Evolutionary conservation across 2,797 vertebrate species (phyloP), one percentile per base, ranked within the genome.

Genomic region (Dipus sagitta): DNA sequence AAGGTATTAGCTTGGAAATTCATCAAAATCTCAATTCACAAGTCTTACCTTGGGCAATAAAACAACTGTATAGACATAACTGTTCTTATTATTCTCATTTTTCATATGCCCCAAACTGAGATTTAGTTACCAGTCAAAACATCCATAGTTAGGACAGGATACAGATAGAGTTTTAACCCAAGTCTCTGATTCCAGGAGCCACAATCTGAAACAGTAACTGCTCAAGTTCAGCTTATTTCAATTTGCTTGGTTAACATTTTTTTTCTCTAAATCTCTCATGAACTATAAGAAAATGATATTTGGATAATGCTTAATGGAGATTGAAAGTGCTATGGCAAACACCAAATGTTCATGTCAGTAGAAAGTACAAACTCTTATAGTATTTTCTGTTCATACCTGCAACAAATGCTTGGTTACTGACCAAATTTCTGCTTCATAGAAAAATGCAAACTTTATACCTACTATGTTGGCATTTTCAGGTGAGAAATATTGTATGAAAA

Each of bases 361-460:
- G 26, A 6, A 86, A 38, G 68, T 78, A 76, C 82, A 76, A 94
- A 68, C 32, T 72, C 67, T 79, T 95, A 86, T 85, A 89, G 3
- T 77, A 76, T 65, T 84, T 4, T 88, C 58, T 93, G 30, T 84
- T 86, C 42, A 86, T 42, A 65, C 3, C 9, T 78, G 14, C 34
- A 78, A 52, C 47, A 81, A 64, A 67, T 76, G 24, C 34, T 89
- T 95, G 6, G 79, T 90, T 96, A 34, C 81, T 87, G 88, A 90
- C 58, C 20, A 24, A 32, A 32, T 90, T 83, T 92, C 42, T 85
- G 10, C 26, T 8, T 76, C 32, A 71, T 81, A 8, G 77, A 24
- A 76, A 79, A 71, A 81, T 26, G 86, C 77, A 82, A 71, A 68
- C 34, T 92, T 74, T 79, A 80, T 83, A 80, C 4, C 92, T 74